Evolutionary conservation across 2,113 vertebrate species (phyloP), one percentile per base, ranked within the genome.

Genomic region (Clarias batrachus): DNA sequence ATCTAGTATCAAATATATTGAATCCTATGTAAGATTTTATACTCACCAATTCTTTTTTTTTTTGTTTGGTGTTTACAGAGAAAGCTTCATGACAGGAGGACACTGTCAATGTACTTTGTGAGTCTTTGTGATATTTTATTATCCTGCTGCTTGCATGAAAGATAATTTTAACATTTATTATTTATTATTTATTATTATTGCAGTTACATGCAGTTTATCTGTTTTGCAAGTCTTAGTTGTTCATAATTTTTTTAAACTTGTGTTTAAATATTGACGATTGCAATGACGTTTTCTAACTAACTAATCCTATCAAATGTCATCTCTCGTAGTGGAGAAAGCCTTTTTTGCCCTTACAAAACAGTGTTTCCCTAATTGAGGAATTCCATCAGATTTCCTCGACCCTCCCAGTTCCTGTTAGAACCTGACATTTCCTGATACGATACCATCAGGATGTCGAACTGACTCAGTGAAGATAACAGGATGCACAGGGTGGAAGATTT

Each of bases 101-200:
- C 98, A 7, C 95, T 99, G 80, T 99, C 98, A 92, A 98, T 99
- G 98, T 99, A 97, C 92, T 99, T 99, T 95, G 98, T 99, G 95
- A 98, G 98, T 87, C 76, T 54, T 0, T 56, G 74, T 37, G 33
- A 37, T 37, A 48, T 78, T 71, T 10, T 65, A 33, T 25, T 85
- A 59, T 37, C 83, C 68, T 48, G 23, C 37, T 70, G 9, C n/a
- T 83, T 27, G n/a, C 13, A 48, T 73, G 54, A 30, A 37, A 16
- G 3, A 16, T 59, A 14, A 59, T 56, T 70, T 83, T 19, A 1
- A 33, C 30, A 23, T 60, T 80, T 30, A 56, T 30, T 33, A 23
- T 60, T 80, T 30, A 56, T 30, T 33, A 23, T 60, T 80, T 30
- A 56, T 30, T 33, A 23, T 54, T 76, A 76, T 54, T 11, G 4